Evolutionary conservation across 2,888 invertebrate species (phyloP).

Genomic region (Epistrophe grossulariae): DNA sequence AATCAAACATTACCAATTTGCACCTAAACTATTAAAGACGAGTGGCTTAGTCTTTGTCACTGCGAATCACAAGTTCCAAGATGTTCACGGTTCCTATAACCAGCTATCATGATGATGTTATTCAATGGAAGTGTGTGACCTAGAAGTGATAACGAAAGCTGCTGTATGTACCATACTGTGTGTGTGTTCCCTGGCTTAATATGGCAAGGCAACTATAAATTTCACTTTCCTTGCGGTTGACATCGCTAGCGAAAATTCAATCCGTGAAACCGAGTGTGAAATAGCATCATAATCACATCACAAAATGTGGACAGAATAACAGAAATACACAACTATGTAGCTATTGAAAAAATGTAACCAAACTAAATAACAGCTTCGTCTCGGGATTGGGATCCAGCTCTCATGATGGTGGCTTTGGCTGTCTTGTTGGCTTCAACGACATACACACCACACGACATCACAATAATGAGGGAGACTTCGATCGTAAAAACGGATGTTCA

Average conservation of each 20-base stretch:
- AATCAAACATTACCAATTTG: constrained; percentile 58
- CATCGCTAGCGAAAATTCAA: constrained; percentile 68
- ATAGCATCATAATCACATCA: constrained; percentile 63
- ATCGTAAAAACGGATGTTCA: constrained; percentile 66
- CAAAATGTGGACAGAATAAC: constrained; percentile 45
- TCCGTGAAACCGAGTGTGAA: constrained; percentile 76
- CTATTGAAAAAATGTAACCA: constrained; percentile 39
- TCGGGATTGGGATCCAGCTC: background rate
- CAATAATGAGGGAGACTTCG: constrained; percentile 67
- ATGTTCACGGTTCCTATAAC: constrained; percentile 1
- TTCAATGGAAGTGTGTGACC: constrained; percentile 62
- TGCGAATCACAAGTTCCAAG: constrained; percentile 26
- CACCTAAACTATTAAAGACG: constrained; percentile 45
- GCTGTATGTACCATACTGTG: constrained; percentile 1
- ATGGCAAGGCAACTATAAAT: constrained; percentile 57
- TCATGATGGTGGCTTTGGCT: constrained; percentile 7
- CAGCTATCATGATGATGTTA: background rate
- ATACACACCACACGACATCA: constrained; percentile 61
- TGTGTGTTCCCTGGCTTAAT: constrained; percentile 37
- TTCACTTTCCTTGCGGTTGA: constrained; percentile 76
- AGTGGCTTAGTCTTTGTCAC: constrained; percentile 18
- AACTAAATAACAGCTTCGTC: constrained; percentile 57
- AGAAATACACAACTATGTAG: constrained; percentile 11
- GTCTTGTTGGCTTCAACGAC: constrained; percentile 34
- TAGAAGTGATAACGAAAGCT: constrained; percentile 75